phyloP scores from a whole-genome alignment of 2,113 vertebrate species.

The Lampris megalopsis region DNA sequence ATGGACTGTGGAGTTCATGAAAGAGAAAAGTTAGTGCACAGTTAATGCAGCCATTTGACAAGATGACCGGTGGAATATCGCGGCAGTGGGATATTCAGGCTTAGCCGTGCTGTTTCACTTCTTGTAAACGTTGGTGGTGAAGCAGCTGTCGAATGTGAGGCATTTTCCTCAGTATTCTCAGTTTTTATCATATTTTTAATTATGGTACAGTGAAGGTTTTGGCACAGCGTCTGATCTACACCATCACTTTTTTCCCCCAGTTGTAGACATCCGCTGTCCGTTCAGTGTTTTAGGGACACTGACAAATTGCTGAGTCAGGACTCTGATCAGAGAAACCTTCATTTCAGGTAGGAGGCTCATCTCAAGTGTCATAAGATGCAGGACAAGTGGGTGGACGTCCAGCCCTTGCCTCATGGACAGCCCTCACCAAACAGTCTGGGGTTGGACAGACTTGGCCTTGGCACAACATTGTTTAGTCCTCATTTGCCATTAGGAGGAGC shows the following conservation, averaged over 20 bases:
- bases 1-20: background rate
- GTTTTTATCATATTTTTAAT: constrained; percentile 61
- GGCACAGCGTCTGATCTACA: constrained; percentile 52
- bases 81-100: background rate
- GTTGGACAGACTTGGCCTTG: constrained; percentile 7
- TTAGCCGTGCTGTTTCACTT: constrained; percentile 29
- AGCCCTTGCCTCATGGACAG: background rate
- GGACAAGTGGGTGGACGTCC: constrained; percentile 17
- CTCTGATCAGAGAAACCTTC: constrained; percentile 43
- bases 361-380: constrained; percentile 39
- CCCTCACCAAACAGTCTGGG: constrained; percentile 1
- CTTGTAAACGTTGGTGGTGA: constrained; percentile 34
- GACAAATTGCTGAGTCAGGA: constrained; percentile 71
- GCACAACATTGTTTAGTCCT: constrained; percentile 3
- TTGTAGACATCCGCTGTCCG: constrained; percentile 51
- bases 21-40: background rate
- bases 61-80: constrained; percentile 27
- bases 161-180: constrained; percentile 39
- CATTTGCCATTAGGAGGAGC: background rate
- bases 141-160: constrained; percentile 34
- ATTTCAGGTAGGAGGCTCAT: constrained; percentile 61
- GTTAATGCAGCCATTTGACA: constrained; percentile 1
- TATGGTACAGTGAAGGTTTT: constrained; percentile 28
- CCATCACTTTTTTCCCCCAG: constrained; percentile 54
- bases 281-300: constrained; percentile 53